Percentiles rank a stretch among this genome's conserved stretches.
Evolutionary conservation across 2,888 invertebrate genomes (phyloP).

Genomic region (Sphaerophoria taeniata): DNA sequence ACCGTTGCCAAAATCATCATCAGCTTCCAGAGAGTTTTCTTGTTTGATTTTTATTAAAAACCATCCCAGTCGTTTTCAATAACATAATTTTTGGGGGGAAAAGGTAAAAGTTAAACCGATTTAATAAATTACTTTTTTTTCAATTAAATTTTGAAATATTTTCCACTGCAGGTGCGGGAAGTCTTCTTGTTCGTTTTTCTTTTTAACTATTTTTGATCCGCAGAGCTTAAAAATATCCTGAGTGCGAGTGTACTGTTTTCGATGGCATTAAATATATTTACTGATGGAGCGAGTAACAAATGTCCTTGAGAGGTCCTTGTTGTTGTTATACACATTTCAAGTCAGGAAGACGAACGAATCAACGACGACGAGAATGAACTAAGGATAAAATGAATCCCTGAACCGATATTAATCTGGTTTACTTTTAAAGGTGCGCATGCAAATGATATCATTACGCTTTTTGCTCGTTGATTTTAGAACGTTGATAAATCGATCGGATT

Average conservation of each 20-base stretch:
- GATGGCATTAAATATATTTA: slow-evolving; percentile 10
- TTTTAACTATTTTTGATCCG: slow-evolving; percentile 32
- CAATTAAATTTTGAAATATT: slow-evolving; percentile 67
- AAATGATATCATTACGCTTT: slow-evolving; percentile 32
- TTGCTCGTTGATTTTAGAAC: not conserved
- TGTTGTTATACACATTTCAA: slow-evolving; percentile 33
- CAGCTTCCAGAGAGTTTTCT: slow-evolving; percentile 3
- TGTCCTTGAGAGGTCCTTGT: slow-evolving; percentile 22
- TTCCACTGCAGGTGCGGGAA: slow-evolving; percentile 9
- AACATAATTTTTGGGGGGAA: slow-evolving; percentile 36
- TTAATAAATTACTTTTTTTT: slow-evolving; percentile 72
- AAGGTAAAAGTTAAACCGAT: slow-evolving; percentile 68
- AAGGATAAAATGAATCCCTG: slow-evolving; percentile 50
- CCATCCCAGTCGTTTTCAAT: slow-evolving; percentile 61
- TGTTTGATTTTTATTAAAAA: slow-evolving; percentile 28
- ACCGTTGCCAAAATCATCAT: not conserved
- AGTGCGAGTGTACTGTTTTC: slow-evolving; percentile 17
- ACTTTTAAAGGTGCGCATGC: slow-evolving; percentile 49
- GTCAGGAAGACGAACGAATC: not conserved
- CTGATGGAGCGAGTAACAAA: slow-evolving; percentile 13
- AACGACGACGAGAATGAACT: not conserved
- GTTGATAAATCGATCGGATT: slow-evolving; percentile 17
- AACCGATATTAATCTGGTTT: slow-evolving; percentile 57
- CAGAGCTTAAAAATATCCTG: not conserved
- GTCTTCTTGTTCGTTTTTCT: slow-evolving; percentile 10